These are phyloP conservation scores for Aphodius sticticus DNA, from an alignment of 2,888 invertebrate species.

Conservation along the genomic window DNA sequence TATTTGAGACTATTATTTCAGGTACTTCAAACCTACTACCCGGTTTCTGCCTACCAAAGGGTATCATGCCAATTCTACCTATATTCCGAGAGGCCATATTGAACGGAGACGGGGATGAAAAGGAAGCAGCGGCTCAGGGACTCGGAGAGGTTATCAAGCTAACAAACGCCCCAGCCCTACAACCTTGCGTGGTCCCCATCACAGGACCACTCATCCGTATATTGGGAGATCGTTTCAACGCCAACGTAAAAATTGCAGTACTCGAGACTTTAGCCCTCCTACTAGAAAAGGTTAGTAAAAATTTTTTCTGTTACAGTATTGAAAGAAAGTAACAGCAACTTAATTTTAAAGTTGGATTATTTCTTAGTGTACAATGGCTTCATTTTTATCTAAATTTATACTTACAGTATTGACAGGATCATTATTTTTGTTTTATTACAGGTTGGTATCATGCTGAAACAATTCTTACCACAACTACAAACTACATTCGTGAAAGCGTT, in stretches of 20 bases:
- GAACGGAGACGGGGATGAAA: conserved; percentile 93
- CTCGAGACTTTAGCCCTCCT: conserved; percentile 91
- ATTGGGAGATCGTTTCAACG: conserved; percentile 93
- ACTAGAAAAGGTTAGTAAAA: conserved; percentile 78
- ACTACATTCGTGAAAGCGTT: conserved; percentile 97
- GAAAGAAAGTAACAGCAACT: no score
- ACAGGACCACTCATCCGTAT: conserved; percentile 98
- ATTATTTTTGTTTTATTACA: conserved; percentile 53
- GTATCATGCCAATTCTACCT: conserved; percentile 89
- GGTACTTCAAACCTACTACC: conserved; percentile 75
- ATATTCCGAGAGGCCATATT: conserved; percentile 96
- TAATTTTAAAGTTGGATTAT: no score
- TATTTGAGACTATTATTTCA: background rate
- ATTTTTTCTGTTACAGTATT: background rate
- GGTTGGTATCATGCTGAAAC: conserved; percentile 95
- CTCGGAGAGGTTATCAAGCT: conserved; percentile 80
- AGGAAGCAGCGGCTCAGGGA: conserved; percentile 94
- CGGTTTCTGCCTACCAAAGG: conserved; percentile 93
- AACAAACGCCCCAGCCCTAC: conserved; percentile 87
- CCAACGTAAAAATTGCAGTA: conserved; percentile 95
- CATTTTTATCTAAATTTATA: background rate
- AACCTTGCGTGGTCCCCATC: conserved; percentile 95
- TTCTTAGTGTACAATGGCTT: no score
- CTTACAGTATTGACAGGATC: background rate
- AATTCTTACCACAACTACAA: conserved; percentile 97